Base-by-base conservation (phyloP, 2,888 invertebrate species). In the Rhaphigaster nebulosa region DNA sequence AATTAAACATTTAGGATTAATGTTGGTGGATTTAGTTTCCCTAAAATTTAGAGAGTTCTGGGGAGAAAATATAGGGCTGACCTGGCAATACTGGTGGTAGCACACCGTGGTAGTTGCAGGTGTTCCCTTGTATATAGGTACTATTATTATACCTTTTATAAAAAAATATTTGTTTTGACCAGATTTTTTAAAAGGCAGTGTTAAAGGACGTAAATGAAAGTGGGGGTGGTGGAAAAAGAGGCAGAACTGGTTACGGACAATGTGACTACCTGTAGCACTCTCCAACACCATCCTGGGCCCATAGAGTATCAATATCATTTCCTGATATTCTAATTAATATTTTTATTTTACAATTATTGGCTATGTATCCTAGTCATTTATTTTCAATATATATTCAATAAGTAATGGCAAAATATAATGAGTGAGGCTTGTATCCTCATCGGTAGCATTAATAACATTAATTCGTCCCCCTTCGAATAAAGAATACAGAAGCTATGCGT, bases 191-290 rank as follows among this genome's bases (percentile, higher is more conserved):
- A 84, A 84, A 20, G 45, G n/a, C 84, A 38, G 45, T n/a, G 41
- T 84, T 84, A 84, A 84, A 84, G 84, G 84, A 84, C 45, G 26
- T 23, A 45, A 29, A 29, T 65, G 15, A 18, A 45, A 1, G 1
- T 41, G 45, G 38, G 84, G 45, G 41, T n/a, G 84, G 84, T 6
- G 84, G 0, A 41, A 70, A 45, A 84, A 84, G 45, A 84, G 50
- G 26, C n/a, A 3, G 26, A 50, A 84, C 84, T 45, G 84, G 84
- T 84, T 84, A n/a, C 8, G 15, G 45, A 84, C 84, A 84, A 80
- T 80, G n/a, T 41, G 26, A n/a, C 41, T 41, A 80, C 84, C 84
- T 84, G 84, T 84, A 84, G 45, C 84, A n/a, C n/a, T 34, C 45
- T n/a, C n/a, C 15, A 45, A 23, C 84, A n/a, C 84, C n/a, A n/a